Evolutionary conservation across 2,113 vertebrate genomes (phyloP).

Genomic region (Hystrix brachyura): DNA sequence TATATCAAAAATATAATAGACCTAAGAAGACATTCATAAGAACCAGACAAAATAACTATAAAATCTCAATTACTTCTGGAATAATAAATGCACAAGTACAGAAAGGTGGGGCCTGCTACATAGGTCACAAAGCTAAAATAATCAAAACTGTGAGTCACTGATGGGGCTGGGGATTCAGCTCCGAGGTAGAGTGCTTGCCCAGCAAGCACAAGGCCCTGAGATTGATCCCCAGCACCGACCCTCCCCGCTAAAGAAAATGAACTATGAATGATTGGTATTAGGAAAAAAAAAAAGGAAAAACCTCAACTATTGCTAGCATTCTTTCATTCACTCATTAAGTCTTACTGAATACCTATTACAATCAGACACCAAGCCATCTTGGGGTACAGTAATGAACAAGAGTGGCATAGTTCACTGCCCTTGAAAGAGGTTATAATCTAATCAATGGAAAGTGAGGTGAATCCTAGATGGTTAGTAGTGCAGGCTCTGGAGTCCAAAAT

Average conservation of each 20-base stretch:
- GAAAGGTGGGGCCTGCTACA: background rate
- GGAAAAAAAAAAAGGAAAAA: background rate
- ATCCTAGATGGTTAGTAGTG: background rate
- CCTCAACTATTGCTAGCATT: background rate
- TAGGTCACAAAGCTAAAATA: background rate
- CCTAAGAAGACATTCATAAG: background rate
- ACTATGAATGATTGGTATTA: too few species aligned
- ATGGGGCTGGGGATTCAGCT: background rate
- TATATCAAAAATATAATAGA: background rate
- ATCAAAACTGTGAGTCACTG: background rate
- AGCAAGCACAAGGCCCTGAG: too few species aligned
- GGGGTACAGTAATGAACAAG: background rate
- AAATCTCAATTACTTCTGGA: slow-evolving; percentile 11
- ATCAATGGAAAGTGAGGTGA: background rate
- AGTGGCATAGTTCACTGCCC: background rate
- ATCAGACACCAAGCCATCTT: background rate
- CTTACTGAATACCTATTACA: background rate
- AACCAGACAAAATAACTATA: slow-evolving; percentile 16
- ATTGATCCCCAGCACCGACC: too few species aligned
- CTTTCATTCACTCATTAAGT: background rate
- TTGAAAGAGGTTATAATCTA: background rate
- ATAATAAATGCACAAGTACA: slow-evolving; percentile 13
- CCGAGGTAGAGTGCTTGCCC: too few species aligned
- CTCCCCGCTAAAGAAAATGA: too few species aligned
- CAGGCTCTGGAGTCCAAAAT: background rate